Evolutionary conservation across 2,797 vertebrate species (phyloP), one percentile per base, ranked within the genome.

Genomic region (Mus spretus): DNA sequence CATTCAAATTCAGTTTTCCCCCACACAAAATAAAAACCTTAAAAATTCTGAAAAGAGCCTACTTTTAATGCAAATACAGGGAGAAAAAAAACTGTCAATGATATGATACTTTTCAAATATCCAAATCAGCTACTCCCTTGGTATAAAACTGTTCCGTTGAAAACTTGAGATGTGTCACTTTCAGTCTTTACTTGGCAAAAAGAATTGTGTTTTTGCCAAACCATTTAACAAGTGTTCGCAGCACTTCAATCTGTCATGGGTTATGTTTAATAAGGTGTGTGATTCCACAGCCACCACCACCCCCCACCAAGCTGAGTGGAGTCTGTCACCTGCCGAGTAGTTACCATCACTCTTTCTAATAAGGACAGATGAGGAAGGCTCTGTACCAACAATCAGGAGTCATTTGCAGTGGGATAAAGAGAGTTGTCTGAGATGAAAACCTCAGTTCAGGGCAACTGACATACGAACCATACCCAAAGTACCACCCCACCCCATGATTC

Each of bases 131-230:
- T 26, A 86, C 63, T 86, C 15, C 75, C 85, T 96, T 67, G 31
- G 40, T 65, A 93, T 83, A 89, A 94, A 91, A 57, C 82, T 92
- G 1, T 86, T 88, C 55, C 28, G 13, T 20, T 87, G 88, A 6
- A n/a, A 78, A 87, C 94, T 81, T 77, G 37, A 94, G 90, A 95
- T 87, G 53, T 96, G 55, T 92, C 28, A 53, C 78, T 97, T 96
- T 55, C 59, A 95, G 94, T 94, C 89, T 86, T 89, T 55, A 57
- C 82, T 97, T 96, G 94, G 94, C 96, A 96, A 95, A 96, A 94
- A 85, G 65, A 97, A 57, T 28, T 94, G 57, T 84, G 82, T 67
- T 87, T 97, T 93, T 97, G 97, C 94, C 95, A 97, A 96, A 81
- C 37, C 85, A 92, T 83, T 92, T 96, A 97, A 92, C 88, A 72